Conservation (phyloP, 2,113 vertebrate genomes). For the Psettodes erumei region DNA sequence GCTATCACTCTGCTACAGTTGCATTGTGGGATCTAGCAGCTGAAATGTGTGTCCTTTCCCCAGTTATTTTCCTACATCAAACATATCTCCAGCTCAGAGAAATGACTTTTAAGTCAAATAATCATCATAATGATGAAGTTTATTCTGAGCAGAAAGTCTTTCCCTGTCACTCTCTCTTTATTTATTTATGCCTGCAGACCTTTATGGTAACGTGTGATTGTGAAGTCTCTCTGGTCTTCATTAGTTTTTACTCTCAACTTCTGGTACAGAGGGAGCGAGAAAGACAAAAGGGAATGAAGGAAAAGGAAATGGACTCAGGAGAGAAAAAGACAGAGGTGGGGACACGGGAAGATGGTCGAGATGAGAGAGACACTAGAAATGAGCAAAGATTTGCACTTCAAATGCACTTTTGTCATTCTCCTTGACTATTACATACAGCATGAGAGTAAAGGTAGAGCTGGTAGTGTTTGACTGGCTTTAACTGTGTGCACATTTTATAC, state of each 20-base stretch:
- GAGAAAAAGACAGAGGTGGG: constrained; percentile 21
- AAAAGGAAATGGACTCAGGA: constrained; percentile 22
- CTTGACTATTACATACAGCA: background rate
- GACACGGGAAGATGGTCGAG: constrained; percentile 20
- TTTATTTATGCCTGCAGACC: constrained; percentile 51
- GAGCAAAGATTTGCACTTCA: constrained; percentile 64
- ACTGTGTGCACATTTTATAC: constrained; percentile 4
- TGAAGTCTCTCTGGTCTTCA: constrained; percentile 75
- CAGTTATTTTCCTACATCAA: constrained; percentile 33
- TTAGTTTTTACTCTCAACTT: constrained; percentile 64
- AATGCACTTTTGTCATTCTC: constrained; percentile 27
- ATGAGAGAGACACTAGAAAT: constrained; percentile 35
- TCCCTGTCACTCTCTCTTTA: constrained; percentile 30
- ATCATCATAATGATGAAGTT: constrained; percentile 35
- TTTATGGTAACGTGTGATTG: constrained; percentile 35
- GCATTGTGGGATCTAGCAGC: background rate
- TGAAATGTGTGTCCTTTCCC: background rate
- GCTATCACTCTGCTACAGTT: background rate
- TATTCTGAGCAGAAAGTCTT: constrained; percentile 26
- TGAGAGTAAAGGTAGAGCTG: constrained; percentile 1
- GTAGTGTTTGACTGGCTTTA: background rate
- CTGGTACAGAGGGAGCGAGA: constrained; percentile 11
- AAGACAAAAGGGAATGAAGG: constrained; percentile 38
- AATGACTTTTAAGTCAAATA: constrained; percentile 10
- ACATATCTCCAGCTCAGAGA: constrained; percentile 1